Evolutionary conservation across 2,797 vertebrate genomes (phyloP).

Genomic region (Ctenosaura bakeri): DNA sequence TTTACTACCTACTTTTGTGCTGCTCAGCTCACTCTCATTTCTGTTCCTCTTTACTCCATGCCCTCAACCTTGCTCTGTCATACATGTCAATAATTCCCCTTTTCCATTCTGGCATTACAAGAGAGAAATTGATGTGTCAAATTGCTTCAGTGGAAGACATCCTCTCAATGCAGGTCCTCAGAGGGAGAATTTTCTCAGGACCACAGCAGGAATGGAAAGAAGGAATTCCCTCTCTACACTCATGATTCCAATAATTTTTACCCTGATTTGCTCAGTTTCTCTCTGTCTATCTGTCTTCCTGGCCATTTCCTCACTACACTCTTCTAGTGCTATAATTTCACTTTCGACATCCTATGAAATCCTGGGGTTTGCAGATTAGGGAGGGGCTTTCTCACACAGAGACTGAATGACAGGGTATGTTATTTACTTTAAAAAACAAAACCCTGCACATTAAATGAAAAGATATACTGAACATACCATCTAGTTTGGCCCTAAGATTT

Average conservation of each 20-base stretch:
- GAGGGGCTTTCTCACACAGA: neutral
- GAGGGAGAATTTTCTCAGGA: neutral
- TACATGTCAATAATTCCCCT: neutral
- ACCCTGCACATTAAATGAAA: constrained; percentile 13
- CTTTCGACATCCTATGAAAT: too few relatives aligned
- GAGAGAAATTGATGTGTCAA: neutral
- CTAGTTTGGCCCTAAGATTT: neutral
- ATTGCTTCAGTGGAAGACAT: neutral
- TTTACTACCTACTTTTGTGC: neutral
- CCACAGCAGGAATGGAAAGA: neutral
- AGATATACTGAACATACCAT: neutral
- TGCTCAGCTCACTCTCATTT: neutral
- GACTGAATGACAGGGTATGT: too few relatives aligned
- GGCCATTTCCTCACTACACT: too few relatives aligned
- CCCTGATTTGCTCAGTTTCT: too few relatives aligned
- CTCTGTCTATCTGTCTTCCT: too few relatives aligned
- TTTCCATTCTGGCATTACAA: neutral
- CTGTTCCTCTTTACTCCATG: neutral
- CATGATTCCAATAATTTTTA: neutral
- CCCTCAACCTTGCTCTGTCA: too few relatives aligned
- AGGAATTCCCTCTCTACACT: neutral
- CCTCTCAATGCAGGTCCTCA: neutral
- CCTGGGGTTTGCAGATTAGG: too few relatives aligned
- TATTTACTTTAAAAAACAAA: neutral
- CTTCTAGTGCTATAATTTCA: too few relatives aligned